Evolutionary conservation across 2,797 vertebrate species (phyloP), one percentile per base, ranked within the genome.

Genomic region (Eupleurogrammus muticus): DNA sequence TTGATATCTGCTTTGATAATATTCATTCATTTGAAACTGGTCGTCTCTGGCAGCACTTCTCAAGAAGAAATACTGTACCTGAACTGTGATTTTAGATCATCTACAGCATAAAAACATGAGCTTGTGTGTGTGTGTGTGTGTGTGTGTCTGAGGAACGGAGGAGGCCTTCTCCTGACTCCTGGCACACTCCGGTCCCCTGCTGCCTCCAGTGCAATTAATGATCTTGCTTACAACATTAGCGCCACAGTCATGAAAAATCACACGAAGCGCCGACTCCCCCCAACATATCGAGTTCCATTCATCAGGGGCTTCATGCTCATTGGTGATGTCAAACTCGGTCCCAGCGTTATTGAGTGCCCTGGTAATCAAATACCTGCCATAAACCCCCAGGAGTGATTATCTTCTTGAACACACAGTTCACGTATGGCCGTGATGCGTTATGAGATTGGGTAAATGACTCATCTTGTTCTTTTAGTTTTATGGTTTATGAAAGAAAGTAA

Each of bases 211-310:
- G 63, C 86, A 90, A 89, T 90, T 90, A 91, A 90, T 89, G 84
- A 85, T 87, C 76, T 79, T 71, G 64, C 77, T 86, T 85, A 87
- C 77, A 81, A 84, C 83, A 87, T 89, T 84, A 89, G 74, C 34
- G 19, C 73, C 77, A 77, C 70, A 82, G 78, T 85, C 71, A 89
- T 87, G 81, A 89, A 84, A 89, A 91, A 90, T 86, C 13, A 49
- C 60, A 57, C 48, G 52, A 87, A 75, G 75, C 68, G 40, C 61
- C 4, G 48, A 75, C 75, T 82, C 81, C 78, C 80, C 80, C 75
- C 46, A 83, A 82, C 83, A 84, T 55, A 88, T 80, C 75, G 72
- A 77, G 61, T 69, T 80, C 62, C 78, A 87, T 92, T 90, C 83
- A 88, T 86, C 84, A 85, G 79, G 50, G 70, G 73, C 77, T 80